Base-by-base conservation (phyloP, 2,797 vertebrate genomes). In the Odontamblyopus rebecca region DNA sequence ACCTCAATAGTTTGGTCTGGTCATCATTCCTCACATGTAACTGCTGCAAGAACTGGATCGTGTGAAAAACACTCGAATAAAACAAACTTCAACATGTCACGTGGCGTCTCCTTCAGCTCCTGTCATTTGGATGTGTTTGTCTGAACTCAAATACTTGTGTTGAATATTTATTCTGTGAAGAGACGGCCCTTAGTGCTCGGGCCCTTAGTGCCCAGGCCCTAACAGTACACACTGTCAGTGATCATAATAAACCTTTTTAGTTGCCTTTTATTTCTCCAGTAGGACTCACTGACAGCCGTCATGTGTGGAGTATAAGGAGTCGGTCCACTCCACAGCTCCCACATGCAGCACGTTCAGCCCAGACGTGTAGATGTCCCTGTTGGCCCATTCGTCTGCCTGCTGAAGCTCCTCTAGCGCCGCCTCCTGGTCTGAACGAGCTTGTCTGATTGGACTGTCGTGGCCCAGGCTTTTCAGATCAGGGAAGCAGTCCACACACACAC, bases 401-500 rank as follows among this genome's bases (percentile, higher is more conserved):
- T 53, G 69, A 61, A 41, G 4, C 27, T 2, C 67, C 1, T 78
- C 82, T 32, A 69, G 67, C 54, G 62, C 68, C 0, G 81, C 73
- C 68, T 88, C 87, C 23, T 89, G 89, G 79, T 81, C 78, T 11
- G 69, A 63, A 64, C 13, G n/a, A 0, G 76, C 68, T 0, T 38
- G 35, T 72, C 8, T 76, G 19, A 1, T 32, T 1, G 38, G 71
- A 61, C 61, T 71, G 60, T 80, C 76, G 0, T 38, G 75, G 19
- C 54, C 61, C 30, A 64, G 73, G 32, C 67, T 18, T 54, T 71
- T 77, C 69, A 89, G 82, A 4, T 92, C 90, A 0, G 91, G 87
- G 71, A 93, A 94, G 63, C 93, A 94, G 71, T 92, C 89, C 38
- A 89, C 53, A 7, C 92, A 93, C n/a, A 77, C 79, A 0, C 92